Conservation (phyloP, 2,797 vertebrate species). For the Squalus acanthias region DNA sequence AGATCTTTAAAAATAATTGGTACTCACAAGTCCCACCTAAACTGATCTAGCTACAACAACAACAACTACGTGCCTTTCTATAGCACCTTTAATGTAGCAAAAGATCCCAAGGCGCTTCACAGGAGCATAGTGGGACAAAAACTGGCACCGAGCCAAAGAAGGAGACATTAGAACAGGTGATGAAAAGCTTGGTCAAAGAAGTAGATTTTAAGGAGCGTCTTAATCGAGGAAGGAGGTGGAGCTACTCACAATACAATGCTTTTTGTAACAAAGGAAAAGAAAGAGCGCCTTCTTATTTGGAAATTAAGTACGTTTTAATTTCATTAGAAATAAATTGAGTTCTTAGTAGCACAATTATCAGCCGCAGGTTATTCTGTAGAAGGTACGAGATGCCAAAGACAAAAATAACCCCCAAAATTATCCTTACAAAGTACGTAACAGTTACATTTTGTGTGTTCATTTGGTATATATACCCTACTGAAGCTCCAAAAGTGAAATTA, state of each 20-base stretch:
- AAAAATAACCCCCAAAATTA: background rate
- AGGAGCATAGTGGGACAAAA: background rate
- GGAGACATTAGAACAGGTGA: background rate
- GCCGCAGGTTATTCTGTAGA: background rate
- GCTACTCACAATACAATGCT: background rate
- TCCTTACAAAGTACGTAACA: background rate
- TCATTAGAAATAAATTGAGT: background rate
- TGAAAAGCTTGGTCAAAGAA: background rate
- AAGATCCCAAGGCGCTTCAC: background rate
- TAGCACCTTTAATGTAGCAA: background rate
- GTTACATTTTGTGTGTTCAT: background rate
- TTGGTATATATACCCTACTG: background rate
- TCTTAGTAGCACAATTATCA: background rate
- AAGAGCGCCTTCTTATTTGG: background rate
- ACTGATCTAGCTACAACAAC: background rate
- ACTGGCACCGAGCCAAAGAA: background rate
- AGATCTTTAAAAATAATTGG: background rate
- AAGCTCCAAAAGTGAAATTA: background rate
- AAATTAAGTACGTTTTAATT: background rate
- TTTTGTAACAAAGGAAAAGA: background rate
- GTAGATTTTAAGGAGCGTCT: background rate
- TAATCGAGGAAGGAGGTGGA: background rate
- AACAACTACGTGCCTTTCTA: background rate
- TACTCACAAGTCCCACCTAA: background rate
- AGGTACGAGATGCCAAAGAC: background rate